Conservation (phyloP, 1,140 invertebrate species). For the Gerris buenoi region DNA sequence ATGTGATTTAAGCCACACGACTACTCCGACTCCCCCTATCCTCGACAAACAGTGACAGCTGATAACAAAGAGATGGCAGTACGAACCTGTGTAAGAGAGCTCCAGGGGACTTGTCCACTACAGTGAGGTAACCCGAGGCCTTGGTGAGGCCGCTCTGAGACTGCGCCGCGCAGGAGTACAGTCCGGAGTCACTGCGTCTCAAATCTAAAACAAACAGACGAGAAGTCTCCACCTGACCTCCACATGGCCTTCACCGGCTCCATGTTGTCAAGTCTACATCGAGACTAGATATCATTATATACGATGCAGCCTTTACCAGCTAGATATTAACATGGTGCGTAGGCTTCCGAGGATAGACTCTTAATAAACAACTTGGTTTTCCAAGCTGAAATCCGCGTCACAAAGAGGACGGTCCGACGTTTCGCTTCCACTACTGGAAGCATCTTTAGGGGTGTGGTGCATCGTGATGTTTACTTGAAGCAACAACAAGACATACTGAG, state of each 20-base stretch:
- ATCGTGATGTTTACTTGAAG: no score
- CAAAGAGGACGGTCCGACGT: no score
- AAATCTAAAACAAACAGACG: slow-evolving; percentile 41
- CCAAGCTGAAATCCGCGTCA: neutral
- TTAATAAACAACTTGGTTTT: neutral
- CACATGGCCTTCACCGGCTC: neutral
- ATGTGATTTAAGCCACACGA: no score
- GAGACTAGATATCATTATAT: neutral
- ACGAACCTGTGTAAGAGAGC: slow-evolving; percentile 44
- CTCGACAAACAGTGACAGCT: no score
- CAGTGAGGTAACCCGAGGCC: slow-evolving; percentile 60
- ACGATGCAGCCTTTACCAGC: neutral
- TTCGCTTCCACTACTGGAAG: no score
- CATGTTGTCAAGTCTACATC: no score
- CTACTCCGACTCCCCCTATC: no score
- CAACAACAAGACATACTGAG: no score
- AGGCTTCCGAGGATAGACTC: no score
- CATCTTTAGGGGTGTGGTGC: no score
- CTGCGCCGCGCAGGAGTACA: slow-evolving; percentile 63
- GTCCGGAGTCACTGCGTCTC: slow-evolving; percentile 49
- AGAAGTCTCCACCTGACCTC: neutral
- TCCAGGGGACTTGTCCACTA: slow-evolving; percentile 44
- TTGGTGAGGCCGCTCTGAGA: slow-evolving; percentile 71
- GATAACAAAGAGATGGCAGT: no score
- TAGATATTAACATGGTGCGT: no score